These are phyloP conservation scores for Leiothrix lutea DNA, from an alignment of 2,113 vertebrate genomes.

Conservation along the genomic window DNA sequence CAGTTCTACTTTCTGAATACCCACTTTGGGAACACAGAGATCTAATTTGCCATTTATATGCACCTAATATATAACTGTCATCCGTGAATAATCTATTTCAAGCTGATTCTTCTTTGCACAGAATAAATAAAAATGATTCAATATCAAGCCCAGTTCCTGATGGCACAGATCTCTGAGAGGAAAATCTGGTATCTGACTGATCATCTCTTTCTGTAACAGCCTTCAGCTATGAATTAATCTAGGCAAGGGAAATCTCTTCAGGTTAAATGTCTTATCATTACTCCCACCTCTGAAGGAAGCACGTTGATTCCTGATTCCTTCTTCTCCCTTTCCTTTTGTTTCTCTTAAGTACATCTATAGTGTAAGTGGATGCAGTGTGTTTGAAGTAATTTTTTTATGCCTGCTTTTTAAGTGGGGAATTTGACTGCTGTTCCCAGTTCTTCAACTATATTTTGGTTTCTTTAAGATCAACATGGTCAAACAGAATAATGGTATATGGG, in stretches of 20 bases:
- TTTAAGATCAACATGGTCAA: background rate
- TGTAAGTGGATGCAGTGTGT: background rate
- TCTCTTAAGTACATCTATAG: background rate
- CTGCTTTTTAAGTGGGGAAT: background rate
- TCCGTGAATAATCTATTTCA: background rate
- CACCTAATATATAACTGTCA: background rate
- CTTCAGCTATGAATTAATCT: background rate
- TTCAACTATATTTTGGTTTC: background rate
- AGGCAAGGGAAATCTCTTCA: background rate
- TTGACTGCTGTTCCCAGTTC: background rate
- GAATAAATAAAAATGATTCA: constrained; percentile 16
- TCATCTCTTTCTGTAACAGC: background rate
- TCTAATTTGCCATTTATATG: background rate
- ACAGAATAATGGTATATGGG: background rate
- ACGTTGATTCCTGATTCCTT: background rate
- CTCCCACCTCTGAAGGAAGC: background rate
- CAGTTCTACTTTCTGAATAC: background rate
- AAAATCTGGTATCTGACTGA: background rate
- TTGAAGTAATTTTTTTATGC: background rate
- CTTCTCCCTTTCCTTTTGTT: background rate
- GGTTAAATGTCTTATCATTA: background rate
- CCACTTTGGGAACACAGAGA: background rate
- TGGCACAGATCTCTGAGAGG: background rate
- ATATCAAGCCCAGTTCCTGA: background rate
- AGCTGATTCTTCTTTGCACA: background rate